phyloP scores from a whole-genome alignment of 2,888 invertebrate genomes.

The Acrocyrtus sp. region DNA sequence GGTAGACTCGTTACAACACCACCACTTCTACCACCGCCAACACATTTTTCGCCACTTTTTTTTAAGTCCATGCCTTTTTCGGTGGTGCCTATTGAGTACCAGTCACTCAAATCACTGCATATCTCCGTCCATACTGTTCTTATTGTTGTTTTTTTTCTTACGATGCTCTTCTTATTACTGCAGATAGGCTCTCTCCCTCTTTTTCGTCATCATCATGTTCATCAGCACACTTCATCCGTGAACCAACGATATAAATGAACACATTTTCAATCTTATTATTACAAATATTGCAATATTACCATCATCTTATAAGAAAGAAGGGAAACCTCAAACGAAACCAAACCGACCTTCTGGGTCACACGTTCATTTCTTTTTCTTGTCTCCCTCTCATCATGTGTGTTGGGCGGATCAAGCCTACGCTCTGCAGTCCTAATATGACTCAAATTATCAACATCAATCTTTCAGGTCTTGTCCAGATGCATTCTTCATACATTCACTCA shows the following conservation, averaged over 20 bases:
- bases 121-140: too few species aligned
- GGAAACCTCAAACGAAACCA: conserved; percentile 49
- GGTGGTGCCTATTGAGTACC: conserved; percentile 56
- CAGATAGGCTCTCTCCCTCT: conserved; percentile 4
- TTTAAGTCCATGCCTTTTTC: conserved; percentile 63
- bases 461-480: conserved; percentile 45
- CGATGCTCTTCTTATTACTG: too few species aligned
- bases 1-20: conserved; percentile 55
- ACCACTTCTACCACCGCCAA: conserved; percentile 59
- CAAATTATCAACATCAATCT: conserved; percentile 59
- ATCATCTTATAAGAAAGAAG: conserved; percentile 36
- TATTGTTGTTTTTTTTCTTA: background rate
- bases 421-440: conserved; percentile 61
- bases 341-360: conserved; percentile 63
- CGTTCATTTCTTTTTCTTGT: conserved; percentile 42
- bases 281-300: too few species aligned
- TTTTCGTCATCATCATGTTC: background rate
- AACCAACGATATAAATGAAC: too few species aligned
- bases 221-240: too few species aligned
- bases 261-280: too few species aligned
- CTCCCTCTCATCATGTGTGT: conserved; percentile 8
- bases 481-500: conserved; percentile 12
- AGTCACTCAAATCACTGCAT: conserved; percentile 47
- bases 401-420: conserved; percentile 63
- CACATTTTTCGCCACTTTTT: conserved; percentile 62